A percentile compares a stretch with the other conserved stretches of the same genome.
Conservation (phyloP, 2,888 invertebrate genomes). For the Scrobipalpa costella region DNA sequence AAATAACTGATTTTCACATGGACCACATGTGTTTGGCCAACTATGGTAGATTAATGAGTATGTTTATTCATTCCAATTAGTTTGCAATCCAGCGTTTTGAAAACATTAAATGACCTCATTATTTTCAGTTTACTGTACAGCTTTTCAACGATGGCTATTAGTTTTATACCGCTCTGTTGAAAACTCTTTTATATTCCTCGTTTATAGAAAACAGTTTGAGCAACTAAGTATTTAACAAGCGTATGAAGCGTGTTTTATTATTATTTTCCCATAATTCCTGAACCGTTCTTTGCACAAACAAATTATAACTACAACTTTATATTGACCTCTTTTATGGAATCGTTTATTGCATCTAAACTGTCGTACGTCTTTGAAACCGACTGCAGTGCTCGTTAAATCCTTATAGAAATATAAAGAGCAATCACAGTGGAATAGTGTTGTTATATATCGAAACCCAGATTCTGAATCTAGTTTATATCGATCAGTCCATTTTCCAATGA, state of each 20-base stretch:
- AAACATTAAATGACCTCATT: neutral
- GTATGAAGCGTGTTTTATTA: slow-evolving; percentile 4
- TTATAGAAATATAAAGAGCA: slow-evolving; percentile 24
- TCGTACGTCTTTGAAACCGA: slow-evolving; percentile 18
- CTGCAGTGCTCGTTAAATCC: slow-evolving; percentile 18
- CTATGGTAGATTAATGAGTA: no score
- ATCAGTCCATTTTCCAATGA: no score
- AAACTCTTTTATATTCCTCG: neutral
- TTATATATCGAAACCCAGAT: neutral
- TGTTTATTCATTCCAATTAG: no score
- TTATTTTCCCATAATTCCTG: slow-evolving; percentile 10
- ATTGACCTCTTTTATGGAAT: slow-evolving; percentile 7
- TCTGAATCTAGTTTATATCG: neutral
- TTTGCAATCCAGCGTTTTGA: neutral
- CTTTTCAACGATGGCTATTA: slow-evolving; percentile 1
- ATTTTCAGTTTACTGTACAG: neutral
- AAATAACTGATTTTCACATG: no score
- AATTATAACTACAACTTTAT: slow-evolving; percentile 17
- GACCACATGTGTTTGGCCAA: no score
- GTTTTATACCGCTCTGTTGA: neutral
- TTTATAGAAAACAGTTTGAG: neutral
- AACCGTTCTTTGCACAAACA: slow-evolving; percentile 11
- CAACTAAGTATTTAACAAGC: slow-evolving; percentile 15
- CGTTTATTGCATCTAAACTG: slow-evolving; percentile 10
- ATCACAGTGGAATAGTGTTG: slow-evolving; percentile 14